phyloP scores from a whole-genome alignment of 2,797 vertebrate species.

The Cryptoprocta ferox region DNA sequence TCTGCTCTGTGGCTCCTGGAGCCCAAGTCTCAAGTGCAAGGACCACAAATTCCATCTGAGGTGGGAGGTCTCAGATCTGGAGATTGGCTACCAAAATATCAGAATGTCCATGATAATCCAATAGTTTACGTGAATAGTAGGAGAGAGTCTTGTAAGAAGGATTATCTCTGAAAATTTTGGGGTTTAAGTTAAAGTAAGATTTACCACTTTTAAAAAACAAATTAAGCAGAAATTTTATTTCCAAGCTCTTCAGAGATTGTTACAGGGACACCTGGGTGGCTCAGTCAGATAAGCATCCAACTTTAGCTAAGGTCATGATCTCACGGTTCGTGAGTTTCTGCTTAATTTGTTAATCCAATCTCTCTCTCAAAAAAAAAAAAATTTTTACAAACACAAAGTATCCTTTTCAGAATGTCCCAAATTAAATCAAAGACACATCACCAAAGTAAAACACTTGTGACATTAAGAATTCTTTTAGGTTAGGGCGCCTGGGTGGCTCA shows the following conservation, averaged over 20 bases:
- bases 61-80: neutral
- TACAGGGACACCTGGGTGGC: no score
- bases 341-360: no score
- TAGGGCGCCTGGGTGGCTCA: no score
- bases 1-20: neutral
- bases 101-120: neutral
- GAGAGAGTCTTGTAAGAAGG: neutral
- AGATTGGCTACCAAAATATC: neutral
- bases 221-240: conserved; percentile 77
- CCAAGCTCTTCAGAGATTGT: conserved; percentile 70
- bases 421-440: conserved; percentile 71
- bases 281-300: no score
- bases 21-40: neutral
- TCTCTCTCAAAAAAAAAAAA: no score
- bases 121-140: neutral
- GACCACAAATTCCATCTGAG: neutral
- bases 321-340: no score
- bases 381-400: conserved; percentile 65
- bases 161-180: neutral
- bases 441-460: neutral
- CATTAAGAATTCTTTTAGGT: no score
- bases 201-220: neutral
- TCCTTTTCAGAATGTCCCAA: conserved; percentile 73
- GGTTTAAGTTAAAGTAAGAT: neutral
- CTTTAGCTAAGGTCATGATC: no score